phyloP scores from a whole-genome alignment of 2,888 invertebrate genomes.

The Watsonalla binaria region DNA sequence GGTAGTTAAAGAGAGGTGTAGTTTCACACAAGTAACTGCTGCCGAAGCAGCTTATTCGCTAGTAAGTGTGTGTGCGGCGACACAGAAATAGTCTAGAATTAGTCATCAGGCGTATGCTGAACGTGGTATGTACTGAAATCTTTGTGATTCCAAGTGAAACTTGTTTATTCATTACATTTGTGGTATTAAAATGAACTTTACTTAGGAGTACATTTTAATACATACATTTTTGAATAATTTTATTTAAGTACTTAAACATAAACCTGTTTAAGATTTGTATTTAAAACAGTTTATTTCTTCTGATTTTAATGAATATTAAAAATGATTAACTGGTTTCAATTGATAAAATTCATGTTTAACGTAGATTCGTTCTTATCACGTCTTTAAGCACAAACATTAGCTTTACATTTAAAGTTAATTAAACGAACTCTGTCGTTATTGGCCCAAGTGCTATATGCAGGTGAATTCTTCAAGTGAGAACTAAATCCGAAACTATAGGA shows the following conservation, averaged over 20 bases:
- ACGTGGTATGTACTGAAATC: slow-evolving; percentile 3
- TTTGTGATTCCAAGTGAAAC: not conserved
- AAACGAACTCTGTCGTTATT: too few species aligned
- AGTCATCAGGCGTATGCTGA: slow-evolving; percentile 33
- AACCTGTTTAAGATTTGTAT: too few species aligned
- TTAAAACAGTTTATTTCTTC: too few species aligned
- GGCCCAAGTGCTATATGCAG: too few species aligned
- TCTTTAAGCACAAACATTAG: too few species aligned
- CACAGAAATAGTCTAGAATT: slow-evolving; percentile 52
- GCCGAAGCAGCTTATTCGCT: slow-evolving; percentile 16
- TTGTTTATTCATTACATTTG: not conserved
- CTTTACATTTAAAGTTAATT: too few species aligned
- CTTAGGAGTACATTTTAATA: not conserved
- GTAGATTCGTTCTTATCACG: too few species aligned
- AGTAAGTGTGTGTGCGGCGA: slow-evolving; percentile 23
- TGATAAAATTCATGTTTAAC: too few species aligned
- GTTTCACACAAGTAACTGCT: slow-evolving; percentile 16
- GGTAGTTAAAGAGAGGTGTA: not conserved
- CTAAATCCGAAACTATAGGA: too few species aligned
- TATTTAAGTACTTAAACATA: not conserved
- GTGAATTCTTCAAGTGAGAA: too few species aligned
- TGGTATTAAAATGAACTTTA: not conserved
- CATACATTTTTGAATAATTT: not conserved
- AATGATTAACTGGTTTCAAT: too few species aligned
- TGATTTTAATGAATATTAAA: too few species aligned